Evolutionary conservation across 2,797 vertebrate genomes (phyloP).

Genomic region (Muraenolepis orangiensis): DNA sequence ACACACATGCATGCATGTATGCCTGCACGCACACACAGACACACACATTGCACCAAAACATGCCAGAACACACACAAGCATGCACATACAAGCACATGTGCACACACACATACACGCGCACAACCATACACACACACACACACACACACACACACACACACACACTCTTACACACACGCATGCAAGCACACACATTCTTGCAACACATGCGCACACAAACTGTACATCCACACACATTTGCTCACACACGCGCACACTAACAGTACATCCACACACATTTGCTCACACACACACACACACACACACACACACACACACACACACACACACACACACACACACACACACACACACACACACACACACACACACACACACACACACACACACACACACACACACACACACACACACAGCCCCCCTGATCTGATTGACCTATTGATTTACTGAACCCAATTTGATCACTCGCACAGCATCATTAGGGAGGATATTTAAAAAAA

Average conservation of each 20-base stretch:
- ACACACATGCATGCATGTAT: no score
- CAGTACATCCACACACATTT: no score
- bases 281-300: not conserved
- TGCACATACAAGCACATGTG: not conserved
- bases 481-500: slow-evolving; percentile 34
- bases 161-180: not conserved
- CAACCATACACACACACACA: not conserved
- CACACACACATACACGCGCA: not conserved
- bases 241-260: slow-evolving; percentile 1
- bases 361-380: not conserved
- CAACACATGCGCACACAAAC: not conserved
- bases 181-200: not conserved
- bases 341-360: not conserved
- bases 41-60: no score
- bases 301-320: not conserved
- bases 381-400: not conserved
- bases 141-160: not conserved
- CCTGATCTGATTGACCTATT: slow-evolving; percentile 20
- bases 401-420: not conserved
- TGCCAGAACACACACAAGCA: no score
- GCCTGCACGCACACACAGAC: no score
- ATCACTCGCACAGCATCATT: slow-evolving; percentile 26
- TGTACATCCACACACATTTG: no score
- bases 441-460: slow-evolving; percentile 43
- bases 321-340: not conserved